These are phyloP conservation scores for Falco rusticolus DNA, from an alignment of 2,797 vertebrate genomes.

Conservation along the genomic window DNA sequence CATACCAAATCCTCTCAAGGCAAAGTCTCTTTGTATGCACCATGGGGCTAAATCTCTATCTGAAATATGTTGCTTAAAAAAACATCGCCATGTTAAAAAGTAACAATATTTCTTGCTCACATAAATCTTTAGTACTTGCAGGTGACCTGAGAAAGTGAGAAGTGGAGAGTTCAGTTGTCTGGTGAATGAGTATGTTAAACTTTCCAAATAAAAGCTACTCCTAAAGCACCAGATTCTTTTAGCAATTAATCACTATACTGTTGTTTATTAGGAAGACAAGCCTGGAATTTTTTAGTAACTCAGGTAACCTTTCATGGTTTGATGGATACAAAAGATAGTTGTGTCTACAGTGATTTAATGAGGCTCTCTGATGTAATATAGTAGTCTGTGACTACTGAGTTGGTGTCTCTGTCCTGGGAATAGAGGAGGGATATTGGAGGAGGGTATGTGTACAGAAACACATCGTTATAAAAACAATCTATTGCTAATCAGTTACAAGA, in stretches of 20 bases:
- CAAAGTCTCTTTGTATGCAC: slow-evolving; percentile 59
- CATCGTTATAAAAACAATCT: slow-evolving; percentile 21
- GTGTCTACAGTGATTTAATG: slow-evolving; percentile 64
- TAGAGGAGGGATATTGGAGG: neutral
- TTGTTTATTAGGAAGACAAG: slow-evolving; percentile 72
- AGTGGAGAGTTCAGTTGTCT: slow-evolving; percentile 78
- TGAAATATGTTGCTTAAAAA: slow-evolving; percentile 73
- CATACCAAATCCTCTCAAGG: slow-evolving; percentile 68
- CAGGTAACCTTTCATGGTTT: slow-evolving; percentile 71
- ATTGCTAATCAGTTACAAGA: slow-evolving; percentile 11
- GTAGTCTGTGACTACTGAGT: slow-evolving; percentile 42
- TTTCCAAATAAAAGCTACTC: slow-evolving; percentile 74
- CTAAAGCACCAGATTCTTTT: slow-evolving; percentile 65
- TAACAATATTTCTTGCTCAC: slow-evolving; percentile 74
- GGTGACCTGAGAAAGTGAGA: slow-evolving; percentile 77
- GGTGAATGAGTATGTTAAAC: slow-evolving; percentile 75
- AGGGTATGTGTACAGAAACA: slow-evolving; percentile 3
- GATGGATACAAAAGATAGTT: slow-evolving; percentile 65
- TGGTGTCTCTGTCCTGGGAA: slow-evolving; percentile 44
- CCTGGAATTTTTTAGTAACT: slow-evolving; percentile 72
- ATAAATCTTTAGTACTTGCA: slow-evolving; percentile 80
- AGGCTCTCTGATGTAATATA: slow-evolving; percentile 49
- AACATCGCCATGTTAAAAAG: slow-evolving; percentile 60
- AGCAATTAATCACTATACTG: slow-evolving; percentile 66
- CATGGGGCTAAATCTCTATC: slow-evolving; percentile 63